These are phyloP conservation scores for Zaprionus nigranus DNA, from an alignment of 1,140 invertebrate genomes.

Conservation along the genomic window DNA sequence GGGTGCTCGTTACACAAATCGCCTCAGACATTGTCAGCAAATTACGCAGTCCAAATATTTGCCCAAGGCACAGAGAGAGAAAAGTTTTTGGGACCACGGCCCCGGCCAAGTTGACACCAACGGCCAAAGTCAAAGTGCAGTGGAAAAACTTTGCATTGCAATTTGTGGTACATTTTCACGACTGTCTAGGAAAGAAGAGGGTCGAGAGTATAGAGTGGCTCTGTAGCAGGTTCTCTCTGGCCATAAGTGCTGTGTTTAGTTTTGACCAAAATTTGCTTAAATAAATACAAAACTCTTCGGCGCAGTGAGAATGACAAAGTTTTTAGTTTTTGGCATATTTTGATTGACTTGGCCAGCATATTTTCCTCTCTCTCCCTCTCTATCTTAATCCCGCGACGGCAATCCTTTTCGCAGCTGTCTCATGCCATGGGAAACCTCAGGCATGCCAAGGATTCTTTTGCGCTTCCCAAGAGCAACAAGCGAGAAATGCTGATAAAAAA, in stretches of 20 bases:
- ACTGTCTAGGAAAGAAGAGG: background rate
- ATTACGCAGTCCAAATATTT: constrained; percentile 76
- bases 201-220: background rate
- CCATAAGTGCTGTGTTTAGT: constrained; percentile 67
- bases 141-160: constrained; percentile 72
- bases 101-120: constrained; percentile 69
- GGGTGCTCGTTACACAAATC: constrained; percentile 33
- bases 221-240: background rate
- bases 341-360: constrained; percentile 61
- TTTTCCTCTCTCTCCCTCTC: background rate
- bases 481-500: constrained; percentile 82
- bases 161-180: constrained; percentile 54
- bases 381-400: background rate
- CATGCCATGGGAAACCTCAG: constrained; percentile 25
- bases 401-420: background rate
- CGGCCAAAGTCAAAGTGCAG: constrained; percentile 75
- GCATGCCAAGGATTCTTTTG: constrained; percentile 55
- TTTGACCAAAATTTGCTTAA: constrained; percentile 71
- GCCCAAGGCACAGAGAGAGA: constrained; percentile 40
- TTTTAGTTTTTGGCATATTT: constrained; percentile 58
- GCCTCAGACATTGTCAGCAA: constrained; percentile 69
- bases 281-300: constrained; percentile 65
- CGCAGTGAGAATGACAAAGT: constrained; percentile 54
- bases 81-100: constrained; percentile 69
- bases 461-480: constrained; percentile 71